Evolutionary conservation across 2,888 invertebrate species (phyloP), one percentile per base, ranked within the genome.

Genomic region (Andrena camellia): DNA sequence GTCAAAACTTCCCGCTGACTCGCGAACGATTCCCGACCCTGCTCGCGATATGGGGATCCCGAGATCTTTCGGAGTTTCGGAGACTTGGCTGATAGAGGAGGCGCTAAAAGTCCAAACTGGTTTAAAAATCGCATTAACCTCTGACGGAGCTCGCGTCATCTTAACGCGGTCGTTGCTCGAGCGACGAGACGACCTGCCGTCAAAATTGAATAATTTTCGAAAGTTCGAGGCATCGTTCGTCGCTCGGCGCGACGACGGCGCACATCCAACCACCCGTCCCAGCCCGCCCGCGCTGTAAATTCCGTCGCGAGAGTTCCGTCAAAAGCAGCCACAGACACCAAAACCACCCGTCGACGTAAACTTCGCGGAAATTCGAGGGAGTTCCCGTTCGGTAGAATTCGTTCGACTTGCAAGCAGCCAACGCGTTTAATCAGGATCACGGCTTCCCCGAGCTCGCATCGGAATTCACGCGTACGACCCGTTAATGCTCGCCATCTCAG

Each of bases 391-490:
- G 74, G 50, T 17, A 74, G 72, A 63, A 64, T 13, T 59, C 33
- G 64, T 13, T 66, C 57, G 60, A 60, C 60, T 67, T 8, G 42
- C 52, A 23, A 67, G 62, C 31, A 54, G 76, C 13, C 42, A 26
- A 52, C 50, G 60, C 75, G 60, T 75, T 78, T 75, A 78, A 75
- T 78, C 78, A 78, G 62, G 78, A 75, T 75, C 67, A 62, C 78
- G 50, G 8, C 66, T 62, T 62, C 26, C 29, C 7, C 10, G 26
- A 42, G 59, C 26, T n/a, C 8, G 23, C 29, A 20, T 50, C 35
- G 60, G 42, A 78, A 54, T 75, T 78, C 67, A 26, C 31, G 23
- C 60, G 42, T 17, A 42, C 17, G 42, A 42, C 42, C 52, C 66
- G 67, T 62, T 67, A 75, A 74, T 73, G 63, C 73, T 20, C 50